Evolutionary conservation across 2,113 vertebrate species (phyloP), one percentile per base, ranked within the genome.

Genomic region (Mixornis gularis): DNA sequence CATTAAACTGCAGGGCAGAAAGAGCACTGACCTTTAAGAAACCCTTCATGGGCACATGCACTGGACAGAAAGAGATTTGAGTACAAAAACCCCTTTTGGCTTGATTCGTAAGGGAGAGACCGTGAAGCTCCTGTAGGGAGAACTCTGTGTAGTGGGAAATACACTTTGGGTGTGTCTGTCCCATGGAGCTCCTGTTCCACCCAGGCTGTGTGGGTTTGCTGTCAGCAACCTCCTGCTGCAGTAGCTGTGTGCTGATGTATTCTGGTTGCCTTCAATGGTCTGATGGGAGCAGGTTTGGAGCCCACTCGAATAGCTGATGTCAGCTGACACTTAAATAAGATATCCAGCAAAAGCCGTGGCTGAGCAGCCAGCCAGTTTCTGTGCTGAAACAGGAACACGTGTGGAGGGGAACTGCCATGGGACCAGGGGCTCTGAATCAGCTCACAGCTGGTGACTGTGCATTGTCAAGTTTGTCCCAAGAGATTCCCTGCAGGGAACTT

Each of bases 111-210:
- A 36, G 32, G 41, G 9, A 25, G n/a, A 66, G 48, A 78, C 3
- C 2, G 26, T 36, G 56, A 17, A 81, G 19, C 17, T 71, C 10
- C 20, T 43, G 0, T 0, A 6, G 68, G 38, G 60, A 66, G 26
- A 6, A 5, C 20, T 36, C 16, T 25, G 29, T 26, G 3, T 3
- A 32, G 17, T 17, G 18, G 59, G 44, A 64, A 36, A 38, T 10
- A 1, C 1, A 0, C 1, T 2, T 56, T 43, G 62, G 13, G 58
- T n/a, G 4, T 17, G 1, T n/a, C 7, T 63, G 12, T 78, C 12
- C 78, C 12, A 0, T 9, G 3, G 7, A 51, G 32, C 73, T 82
- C 36, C 63, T 49, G 68, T 56, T 66, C 19, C 24, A 2, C 34
- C 27, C 0, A 0, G 21, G 58, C 56, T 62, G 30, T 27, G 78